A percentile compares a stretch with the other conserved stretches of the same genome.
These are phyloP conservation scores for Callosobruchus maculatus DNA, from an alignment of 2,888 invertebrate genomes.

Conservation along the genomic window DNA sequence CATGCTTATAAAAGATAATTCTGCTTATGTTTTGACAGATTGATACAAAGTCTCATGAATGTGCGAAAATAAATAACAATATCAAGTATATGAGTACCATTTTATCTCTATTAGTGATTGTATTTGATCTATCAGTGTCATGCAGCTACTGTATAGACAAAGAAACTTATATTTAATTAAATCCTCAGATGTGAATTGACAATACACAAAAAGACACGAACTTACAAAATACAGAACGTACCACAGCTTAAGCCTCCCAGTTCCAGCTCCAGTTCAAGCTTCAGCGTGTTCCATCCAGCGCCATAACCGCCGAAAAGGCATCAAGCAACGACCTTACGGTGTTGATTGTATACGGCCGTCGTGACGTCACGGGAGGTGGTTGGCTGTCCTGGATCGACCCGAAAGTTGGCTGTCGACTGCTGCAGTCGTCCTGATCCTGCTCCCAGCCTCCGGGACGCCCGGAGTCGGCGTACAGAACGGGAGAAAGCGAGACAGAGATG, in stretches of 20 bases:
- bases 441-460: background rate
- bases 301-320: background rate
- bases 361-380: background rate
- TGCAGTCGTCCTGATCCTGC: background rate
- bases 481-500: background rate
- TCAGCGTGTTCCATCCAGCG: background rate
- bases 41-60: no score
- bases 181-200: no score
- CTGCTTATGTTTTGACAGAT: no score
- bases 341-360: background rate
- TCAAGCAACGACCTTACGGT: background rate
- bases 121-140: no score
- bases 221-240: background rate
- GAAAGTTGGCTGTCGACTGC: background rate
- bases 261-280: background rate
- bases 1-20: no score
- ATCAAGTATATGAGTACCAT: no score
- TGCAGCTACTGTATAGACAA: background rate
- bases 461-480: background rate
- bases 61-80: no score
- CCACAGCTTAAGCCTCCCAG: background rate
- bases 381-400: background rate
- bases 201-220: background rate
- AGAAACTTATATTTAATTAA: background rate
- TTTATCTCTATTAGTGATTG: no score